Base-by-base conservation (phyloP, 92 coral and sea anemone genomes). In the Phymanthus crucifer region DNA sequence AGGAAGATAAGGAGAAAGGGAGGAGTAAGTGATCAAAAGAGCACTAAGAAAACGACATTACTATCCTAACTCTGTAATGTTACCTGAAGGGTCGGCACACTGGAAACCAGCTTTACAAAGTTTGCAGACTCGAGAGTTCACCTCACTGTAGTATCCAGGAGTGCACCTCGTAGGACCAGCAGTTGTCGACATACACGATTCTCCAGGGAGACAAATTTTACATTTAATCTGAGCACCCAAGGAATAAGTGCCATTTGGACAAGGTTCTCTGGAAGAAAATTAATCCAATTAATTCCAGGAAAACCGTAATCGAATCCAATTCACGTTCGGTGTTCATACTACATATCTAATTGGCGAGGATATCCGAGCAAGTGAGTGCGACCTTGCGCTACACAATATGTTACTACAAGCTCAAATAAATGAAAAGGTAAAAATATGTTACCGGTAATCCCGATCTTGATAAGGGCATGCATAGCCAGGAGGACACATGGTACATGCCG, bases 171-270 rank as follows among this genome's bases (percentile, higher is more conserved):
- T 71, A 31, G 98, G 98, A 11, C 98, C 98, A 61, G 83, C 90
- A 27, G 91, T 86, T 54, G 80, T 77, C 46, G 85, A 85, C 14
- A 90, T 77, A 38, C 98, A 95, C 40, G 90, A 77, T 71, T 78
- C 81, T 10, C 98, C 98, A 16, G 98, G 97, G 77, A 77, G 86
- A 70, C 98, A 95, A 9, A 75, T 76, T 21, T 89, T 88, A 64
- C 99, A 95, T 73, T 93, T 75, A 70, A 93, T 93, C 83, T 90
- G 95, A 71, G 95, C 98, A 69, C 99, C 99, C 14, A 95, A 79
- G 32, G 98, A 93, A 85, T 95, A 95, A 29, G 98, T 95, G 67
- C 99, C 99, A 86, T 95, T 95, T 67, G 96, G 94, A 75, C 99
- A 95, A n/a, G 90, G 81, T 46, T 70, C 87, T 77, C 99, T 95